These are phyloP conservation scores for Aix galericulata DNA, from an alignment of 2,113 vertebrate genomes.

Conservation along the genomic window DNA sequence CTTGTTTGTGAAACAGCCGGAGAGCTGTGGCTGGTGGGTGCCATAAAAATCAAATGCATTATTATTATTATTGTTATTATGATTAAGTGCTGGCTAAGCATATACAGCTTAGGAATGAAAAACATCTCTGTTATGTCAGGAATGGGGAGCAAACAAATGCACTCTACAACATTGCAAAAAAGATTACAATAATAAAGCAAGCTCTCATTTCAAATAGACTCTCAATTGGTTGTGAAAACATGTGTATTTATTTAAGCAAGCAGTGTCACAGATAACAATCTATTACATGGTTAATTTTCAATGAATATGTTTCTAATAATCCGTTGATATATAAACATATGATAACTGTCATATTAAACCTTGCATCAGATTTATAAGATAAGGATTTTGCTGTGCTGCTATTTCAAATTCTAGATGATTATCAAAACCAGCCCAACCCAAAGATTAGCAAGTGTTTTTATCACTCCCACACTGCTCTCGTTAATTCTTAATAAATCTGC, in stretches of 20 bases:
- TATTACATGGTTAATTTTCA: conserved; percentile 44
- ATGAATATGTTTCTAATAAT: conserved; percentile 53
- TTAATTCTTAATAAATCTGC: conserved; percentile 57
- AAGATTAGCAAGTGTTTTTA: conserved; percentile 11
- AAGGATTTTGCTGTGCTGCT: conserved; percentile 6
- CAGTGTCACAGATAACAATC: conserved; percentile 44
- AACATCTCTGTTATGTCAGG: conserved; percentile 52
- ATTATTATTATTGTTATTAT: conserved; percentile 27
- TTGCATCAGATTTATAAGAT: conserved; percentile 14
- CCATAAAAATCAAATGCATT: conserved; percentile 42
- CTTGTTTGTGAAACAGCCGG: conserved; percentile 42
- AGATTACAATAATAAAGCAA: neutral
- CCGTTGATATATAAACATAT: conserved; percentile 19
- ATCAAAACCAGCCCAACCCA: conserved; percentile 16
- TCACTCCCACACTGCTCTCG: neutral
- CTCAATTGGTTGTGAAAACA: conserved; percentile 16
- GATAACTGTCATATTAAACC: conserved; percentile 38
- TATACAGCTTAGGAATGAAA: conserved; percentile 48
- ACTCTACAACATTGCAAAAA: neutral
- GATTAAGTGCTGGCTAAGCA: conserved; percentile 40
- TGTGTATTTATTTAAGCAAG: conserved; percentile 27
- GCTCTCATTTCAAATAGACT: neutral
- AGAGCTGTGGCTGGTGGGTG: neutral
- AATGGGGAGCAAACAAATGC: conserved; percentile 40
- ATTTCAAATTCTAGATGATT: neutral